Evolutionary conservation across 2,888 invertebrate genomes (phyloP), one percentile per base, ranked within the genome.

Genomic region (Cryptus armator): DNA sequence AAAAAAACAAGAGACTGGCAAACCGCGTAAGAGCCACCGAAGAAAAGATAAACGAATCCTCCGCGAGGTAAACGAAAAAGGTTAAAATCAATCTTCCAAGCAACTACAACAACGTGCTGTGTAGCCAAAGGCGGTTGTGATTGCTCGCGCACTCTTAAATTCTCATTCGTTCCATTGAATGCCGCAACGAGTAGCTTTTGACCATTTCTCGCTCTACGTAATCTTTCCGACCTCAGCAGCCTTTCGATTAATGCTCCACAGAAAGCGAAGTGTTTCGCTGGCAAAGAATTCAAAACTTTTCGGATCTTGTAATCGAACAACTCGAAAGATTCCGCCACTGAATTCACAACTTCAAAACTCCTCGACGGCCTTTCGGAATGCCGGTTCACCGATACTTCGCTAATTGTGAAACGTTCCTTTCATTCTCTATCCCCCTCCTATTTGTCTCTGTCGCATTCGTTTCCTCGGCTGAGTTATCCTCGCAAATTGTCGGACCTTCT

Each of bases 211-310:
- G 80, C 79, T 83, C 79, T 89, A 89, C 87, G 89, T 90, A 91
- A 91, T 92, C 91, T 91, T 87, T 88, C 24, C 4, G 56, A 56
- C 12, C 56, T 56, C 56, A 78, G 87, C 86, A 85, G 84, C 86
- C 83, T 89, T 86, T 91, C 91, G 90, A 91, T 92, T 91, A 92
- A 92, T 90, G 91, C 89, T 88, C 91, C 91, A 92, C 92, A 91
- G 90, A 32, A 67, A 32, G 68, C 12, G 66, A 48, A 59, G 62
- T 44, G 59, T 68, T 74, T 68, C n/a, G 62, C 24, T 14, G 37
- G 37, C 19, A 24, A 16, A 32, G 37, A 53, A 12, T 24, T 14
- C 46, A 16, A 62, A 16, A 46, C 9, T 3, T 46, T 56, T 64
- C 66, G 56, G 48, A 43, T 37, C 77, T 80, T 78, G 72, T 37